Percentiles rank a stretch among this genome's conserved stretches.
These are phyloP conservation scores for Diplazon laetatorius DNA, from an alignment of 2,888 invertebrate species.

Conservation along the genomic window DNA sequence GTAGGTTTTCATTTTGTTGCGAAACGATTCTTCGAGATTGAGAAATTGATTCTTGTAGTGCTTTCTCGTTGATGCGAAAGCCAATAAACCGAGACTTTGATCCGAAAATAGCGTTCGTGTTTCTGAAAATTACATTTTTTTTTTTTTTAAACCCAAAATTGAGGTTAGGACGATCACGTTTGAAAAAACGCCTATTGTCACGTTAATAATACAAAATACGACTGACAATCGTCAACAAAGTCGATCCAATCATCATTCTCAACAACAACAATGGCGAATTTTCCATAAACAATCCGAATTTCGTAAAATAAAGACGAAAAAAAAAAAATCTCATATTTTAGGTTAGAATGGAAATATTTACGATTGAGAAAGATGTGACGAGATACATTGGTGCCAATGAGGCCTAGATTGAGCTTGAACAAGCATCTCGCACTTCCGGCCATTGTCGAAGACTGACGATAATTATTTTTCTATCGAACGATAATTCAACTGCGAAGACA, in stretches of 20 bases:
- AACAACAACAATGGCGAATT: not conserved
- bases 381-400: slow-evolving; percentile 63
- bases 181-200: not conserved
- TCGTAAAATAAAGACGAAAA: not conserved
- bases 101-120: slow-evolving; percentile 84
- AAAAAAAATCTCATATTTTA: slow-evolving; percentile 19
- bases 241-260: not conserved
- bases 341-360: slow-evolving; percentile 70
- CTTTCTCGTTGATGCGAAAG: slow-evolving; percentile 84
- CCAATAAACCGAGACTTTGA: slow-evolving; percentile 86
- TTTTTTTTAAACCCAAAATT: not conserved
- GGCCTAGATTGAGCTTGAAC: slow-evolving; percentile 63
- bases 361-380: slow-evolving; percentile 67
- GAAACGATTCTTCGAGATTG: slow-evolving; percentile 87
- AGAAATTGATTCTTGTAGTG: slow-evolving; percentile 85
- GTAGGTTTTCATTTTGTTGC: slow-evolving; percentile 88
- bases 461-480: slow-evolving; percentile 6
- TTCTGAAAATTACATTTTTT: slow-evolving; percentile 65
- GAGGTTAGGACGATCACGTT: not conserved
- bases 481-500: not conserved
- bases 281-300: not conserved
- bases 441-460: slow-evolving; percentile 65
- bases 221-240: slow-evolving; percentile 3
- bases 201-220: not conserved
- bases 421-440: slow-evolving; percentile 69